Evolutionary conservation across 1,140 invertebrate species (phyloP), one percentile per base, ranked within the genome.

Genomic region (Philotrypesis tridentata): DNA sequence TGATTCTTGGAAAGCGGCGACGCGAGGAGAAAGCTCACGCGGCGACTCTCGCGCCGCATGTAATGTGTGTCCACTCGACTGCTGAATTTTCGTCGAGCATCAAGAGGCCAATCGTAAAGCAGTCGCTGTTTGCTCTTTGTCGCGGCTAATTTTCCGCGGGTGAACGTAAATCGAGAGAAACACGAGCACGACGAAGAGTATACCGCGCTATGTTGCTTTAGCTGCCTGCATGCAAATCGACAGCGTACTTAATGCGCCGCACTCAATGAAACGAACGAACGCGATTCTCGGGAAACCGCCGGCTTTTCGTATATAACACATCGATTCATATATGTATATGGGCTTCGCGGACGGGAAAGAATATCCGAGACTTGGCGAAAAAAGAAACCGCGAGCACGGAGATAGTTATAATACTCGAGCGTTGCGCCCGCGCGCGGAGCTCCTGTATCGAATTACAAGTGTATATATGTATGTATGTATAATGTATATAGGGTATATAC

Each of bases 1-100:
- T 81, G 60, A 75, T 63, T 81, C 73, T 68, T 74, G 79, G 79
- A 81, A 81, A 81, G 79, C 71, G 60, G 37, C 61, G 70, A 33
- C 70, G n/a, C 70, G 70, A 43, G 70, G 79, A 80, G 79, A 81
- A 81, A 81, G 79, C 79, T 80, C 79, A 55, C 48, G 6, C 48
- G 48, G 11, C 72, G 29, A 37, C 68, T 31, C 31, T 14, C 33
- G 21, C 31, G 29, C 31, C 25, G 25, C 63, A 65, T 14, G 21
- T 25, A 65, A n/a, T n/a, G n/a, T 37, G 33, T 37, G 33, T 37
- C 33, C 33, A 37, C 3, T 37, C 3, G 33, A 37, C 3, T 37
- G 9, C 33, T 5, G 9, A 37, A 27, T 65, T 65, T 65, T 65
- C 48, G 21, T 55, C 48, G 48, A 4, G 48, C 17, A 55, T 55